Conservation (phyloP, 2,888 invertebrate genomes). For the Diaphora mendica region DNA sequence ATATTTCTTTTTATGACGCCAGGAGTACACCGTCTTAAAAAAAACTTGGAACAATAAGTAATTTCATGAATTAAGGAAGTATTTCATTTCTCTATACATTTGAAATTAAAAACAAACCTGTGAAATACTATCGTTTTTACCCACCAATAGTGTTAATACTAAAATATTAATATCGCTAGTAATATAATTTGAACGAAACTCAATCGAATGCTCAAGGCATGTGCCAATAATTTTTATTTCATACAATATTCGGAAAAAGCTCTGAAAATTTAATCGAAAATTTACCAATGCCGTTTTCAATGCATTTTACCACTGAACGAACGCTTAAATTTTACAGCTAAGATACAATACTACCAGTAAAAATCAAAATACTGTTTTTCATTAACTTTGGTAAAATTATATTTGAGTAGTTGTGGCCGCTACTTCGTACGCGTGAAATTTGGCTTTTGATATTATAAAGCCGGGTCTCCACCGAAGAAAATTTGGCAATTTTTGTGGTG, state of each 20-base stretch:
- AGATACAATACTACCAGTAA: neutral
- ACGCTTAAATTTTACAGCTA: neutral
- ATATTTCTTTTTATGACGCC: neutral
- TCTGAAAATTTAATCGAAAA: conserved; percentile 3
- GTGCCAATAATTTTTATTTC: conserved; percentile 19
- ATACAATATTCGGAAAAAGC: conserved; percentile 17
- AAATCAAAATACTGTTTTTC: neutral
- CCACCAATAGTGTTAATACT: neutral
- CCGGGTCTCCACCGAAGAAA: too few species aligned
- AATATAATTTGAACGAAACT: too few species aligned
- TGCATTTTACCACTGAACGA: neutral
- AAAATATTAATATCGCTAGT: neutral
- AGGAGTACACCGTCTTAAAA: neutral
- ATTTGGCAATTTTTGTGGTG: too few species aligned
- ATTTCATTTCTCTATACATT: neutral
- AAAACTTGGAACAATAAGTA: too few species aligned
- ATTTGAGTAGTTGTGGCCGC: too few species aligned
- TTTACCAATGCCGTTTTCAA: neutral
- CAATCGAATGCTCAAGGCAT: neutral
- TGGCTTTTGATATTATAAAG: too few species aligned
- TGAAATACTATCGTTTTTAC: neutral
- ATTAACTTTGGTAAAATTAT: too few species aligned
- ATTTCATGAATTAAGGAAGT: neutral
- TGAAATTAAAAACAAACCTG: too few species aligned
- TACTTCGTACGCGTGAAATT: too few species aligned